phyloP scores from a whole-genome alignment of 2,888 invertebrate genomes.

The Volucella inanis region DNA sequence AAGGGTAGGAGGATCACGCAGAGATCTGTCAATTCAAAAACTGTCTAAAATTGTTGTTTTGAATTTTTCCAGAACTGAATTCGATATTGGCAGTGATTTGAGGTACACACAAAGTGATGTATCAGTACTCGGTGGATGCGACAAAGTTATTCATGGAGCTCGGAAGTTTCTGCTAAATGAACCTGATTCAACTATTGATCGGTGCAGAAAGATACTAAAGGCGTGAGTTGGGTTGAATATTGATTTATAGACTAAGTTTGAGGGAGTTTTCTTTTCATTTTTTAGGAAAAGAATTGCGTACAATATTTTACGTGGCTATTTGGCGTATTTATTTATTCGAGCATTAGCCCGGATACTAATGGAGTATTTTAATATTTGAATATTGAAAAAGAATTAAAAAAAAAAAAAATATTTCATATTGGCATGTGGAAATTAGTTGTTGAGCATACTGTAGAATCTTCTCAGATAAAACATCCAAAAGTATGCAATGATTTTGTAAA shows the following conservation, averaged over 20 bases:
- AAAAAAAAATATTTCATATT: too few species aligned
- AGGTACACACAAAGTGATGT: not conserved
- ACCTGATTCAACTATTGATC: slow-evolving; percentile 44
- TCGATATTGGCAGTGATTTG: not conserved
- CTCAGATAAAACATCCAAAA: too few species aligned
- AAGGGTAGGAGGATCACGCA: slow-evolving; percentile 71
- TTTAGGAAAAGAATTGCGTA: slow-evolving; percentile 43
- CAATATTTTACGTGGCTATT: not conserved
- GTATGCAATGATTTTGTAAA: not conserved
- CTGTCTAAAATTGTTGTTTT: not conserved
- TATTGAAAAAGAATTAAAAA: too few species aligned
- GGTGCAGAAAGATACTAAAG: slow-evolving; percentile 47
- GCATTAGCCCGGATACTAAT: not conserved
- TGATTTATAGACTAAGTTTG: not conserved
- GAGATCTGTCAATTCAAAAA: not conserved
- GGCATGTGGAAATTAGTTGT: too few species aligned
- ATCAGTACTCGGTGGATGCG: not conserved
- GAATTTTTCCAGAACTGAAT: slow-evolving; percentile 51
- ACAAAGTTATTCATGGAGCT: not conserved
- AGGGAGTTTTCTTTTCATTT: not conserved
- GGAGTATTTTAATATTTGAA: not conserved
- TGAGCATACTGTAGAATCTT: too few species aligned
- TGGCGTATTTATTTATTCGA: not conserved
- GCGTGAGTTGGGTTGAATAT: slow-evolving; percentile 32
- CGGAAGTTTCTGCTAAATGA: slow-evolving; percentile 66